Evolutionary conservation across 2,113 vertebrate species (phyloP).

Genomic region (Phylloscopus whistleri): DNA sequence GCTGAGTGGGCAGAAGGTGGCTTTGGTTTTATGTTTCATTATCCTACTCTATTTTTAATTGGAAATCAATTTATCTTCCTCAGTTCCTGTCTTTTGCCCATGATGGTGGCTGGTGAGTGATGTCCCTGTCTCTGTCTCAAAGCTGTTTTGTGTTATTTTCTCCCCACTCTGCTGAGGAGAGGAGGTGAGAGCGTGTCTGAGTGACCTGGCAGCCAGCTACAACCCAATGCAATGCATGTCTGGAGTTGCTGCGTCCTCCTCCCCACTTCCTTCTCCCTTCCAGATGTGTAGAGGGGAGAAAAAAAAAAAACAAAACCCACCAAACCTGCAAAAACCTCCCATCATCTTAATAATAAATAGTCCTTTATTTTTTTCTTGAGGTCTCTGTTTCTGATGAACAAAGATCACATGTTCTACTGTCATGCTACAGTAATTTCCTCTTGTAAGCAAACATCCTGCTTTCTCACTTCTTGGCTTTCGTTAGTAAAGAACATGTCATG

Average conservation of each 20-base stretch:
- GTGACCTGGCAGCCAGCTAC: background rate
- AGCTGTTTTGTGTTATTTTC: background rate
- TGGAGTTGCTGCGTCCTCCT: background rate
- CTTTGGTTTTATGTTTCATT: background rate
- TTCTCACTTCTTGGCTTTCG: background rate
- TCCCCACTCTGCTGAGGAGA: background rate
- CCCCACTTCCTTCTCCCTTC: background rate
- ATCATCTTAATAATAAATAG: background rate
- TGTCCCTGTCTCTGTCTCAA: background rate
- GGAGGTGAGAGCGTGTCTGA: rapidly evolving
- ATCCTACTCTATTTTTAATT: background rate
- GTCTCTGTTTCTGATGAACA: background rate
- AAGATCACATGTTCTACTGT: background rate
- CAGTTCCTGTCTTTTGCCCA: background rate
- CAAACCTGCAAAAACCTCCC: too few species aligned
- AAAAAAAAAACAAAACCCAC: background rate
- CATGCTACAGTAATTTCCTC: background rate
- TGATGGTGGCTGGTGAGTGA: background rate
- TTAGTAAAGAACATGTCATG: background rate
- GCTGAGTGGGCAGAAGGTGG: background rate
- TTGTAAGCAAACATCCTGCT: background rate
- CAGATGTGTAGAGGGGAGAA: background rate
- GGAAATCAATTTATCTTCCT: background rate
- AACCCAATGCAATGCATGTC: rapidly evolving
- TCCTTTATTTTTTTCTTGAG: background rate